phyloP scores from a whole-genome alignment of 2,888 invertebrate species.

The Antheraea assamensis region DNA sequence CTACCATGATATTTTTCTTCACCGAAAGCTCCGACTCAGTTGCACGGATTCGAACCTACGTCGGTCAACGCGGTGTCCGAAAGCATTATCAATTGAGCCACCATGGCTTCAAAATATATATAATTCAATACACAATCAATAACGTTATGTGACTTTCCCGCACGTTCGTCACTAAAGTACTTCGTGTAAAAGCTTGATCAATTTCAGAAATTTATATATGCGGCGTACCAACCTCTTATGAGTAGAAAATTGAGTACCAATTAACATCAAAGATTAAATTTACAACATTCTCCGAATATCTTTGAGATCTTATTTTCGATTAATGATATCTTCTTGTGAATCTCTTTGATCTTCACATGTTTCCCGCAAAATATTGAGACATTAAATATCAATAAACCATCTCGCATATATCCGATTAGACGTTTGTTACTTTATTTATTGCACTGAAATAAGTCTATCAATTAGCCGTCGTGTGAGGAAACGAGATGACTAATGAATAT shows the following conservation, averaged over 20 bases:
- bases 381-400: conserved; percentile 2
- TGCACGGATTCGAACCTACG: no score
- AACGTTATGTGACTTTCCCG: background rate
- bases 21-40: no score
- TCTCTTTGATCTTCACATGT: conserved; percentile 4
- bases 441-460: background rate
- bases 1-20: no score
- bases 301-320: background rate
- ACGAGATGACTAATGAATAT: background rate
- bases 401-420: background rate
- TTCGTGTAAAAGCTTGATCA: background rate
- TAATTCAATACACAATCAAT: background rate
- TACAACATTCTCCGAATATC: background rate
- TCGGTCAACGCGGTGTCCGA: no score
- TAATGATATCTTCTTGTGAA: background rate
- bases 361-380: background rate
- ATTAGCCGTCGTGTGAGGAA: background rate
- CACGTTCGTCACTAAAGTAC: background rate
- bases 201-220: background rate
- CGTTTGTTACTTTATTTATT: background rate
- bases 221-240: background rate
- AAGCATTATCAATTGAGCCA: no score
- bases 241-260: background rate
- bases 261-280: conserved; percentile 10
- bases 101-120: no score